Evolutionary conservation across 2,797 vertebrate species (phyloP).

Genomic region (Karalla daura): DNA sequence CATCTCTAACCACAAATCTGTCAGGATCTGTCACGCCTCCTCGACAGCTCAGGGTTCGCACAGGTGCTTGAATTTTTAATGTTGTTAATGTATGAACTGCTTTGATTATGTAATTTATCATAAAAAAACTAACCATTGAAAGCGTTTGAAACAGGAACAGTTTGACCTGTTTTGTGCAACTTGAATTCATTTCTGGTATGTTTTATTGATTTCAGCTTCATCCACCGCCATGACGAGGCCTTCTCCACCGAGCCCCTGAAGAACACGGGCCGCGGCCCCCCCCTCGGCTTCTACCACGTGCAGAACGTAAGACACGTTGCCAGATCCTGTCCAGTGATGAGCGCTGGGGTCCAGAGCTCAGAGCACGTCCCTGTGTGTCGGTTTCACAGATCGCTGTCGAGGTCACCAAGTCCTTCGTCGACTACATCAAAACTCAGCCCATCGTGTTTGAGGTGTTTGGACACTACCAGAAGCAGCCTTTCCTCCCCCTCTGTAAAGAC

Average conservation of each 20-base stretch:
- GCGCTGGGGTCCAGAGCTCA: no score
- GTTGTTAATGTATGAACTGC: no score
- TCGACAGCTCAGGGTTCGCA: no score
- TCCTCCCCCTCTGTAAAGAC: conserved; percentile 94
- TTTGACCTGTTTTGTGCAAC: no score
- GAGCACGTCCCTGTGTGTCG: conserved; percentile 11
- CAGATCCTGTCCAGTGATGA: neutral
- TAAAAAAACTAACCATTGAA: no score
- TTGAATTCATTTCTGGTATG: no score
- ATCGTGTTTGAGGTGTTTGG: conserved; percentile 99
- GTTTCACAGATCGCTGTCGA: conserved; percentile 93
- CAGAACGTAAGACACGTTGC: conserved; percentile 90
- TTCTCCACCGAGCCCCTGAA: conserved; percentile 98
- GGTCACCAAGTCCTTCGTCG: conserved; percentile 95
- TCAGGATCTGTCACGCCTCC: no score
- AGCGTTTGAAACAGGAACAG: no score
- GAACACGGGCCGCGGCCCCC: conserved; percentile 95
- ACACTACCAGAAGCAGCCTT: conserved; percentile 97
- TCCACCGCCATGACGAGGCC: conserved; percentile 96
- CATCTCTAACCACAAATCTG: neutral
- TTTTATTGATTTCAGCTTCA: conserved; percentile 89
- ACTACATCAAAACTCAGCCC: conserved; percentile 96
- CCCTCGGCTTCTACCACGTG: conserved; percentile 97
- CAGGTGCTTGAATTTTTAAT: no score
- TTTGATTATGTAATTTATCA: no score